Evolutionary conservation across 2,797 vertebrate genomes (phyloP), one percentile per base, ranked within the genome.

Genomic region (Uromys caudimaculatus): DNA sequence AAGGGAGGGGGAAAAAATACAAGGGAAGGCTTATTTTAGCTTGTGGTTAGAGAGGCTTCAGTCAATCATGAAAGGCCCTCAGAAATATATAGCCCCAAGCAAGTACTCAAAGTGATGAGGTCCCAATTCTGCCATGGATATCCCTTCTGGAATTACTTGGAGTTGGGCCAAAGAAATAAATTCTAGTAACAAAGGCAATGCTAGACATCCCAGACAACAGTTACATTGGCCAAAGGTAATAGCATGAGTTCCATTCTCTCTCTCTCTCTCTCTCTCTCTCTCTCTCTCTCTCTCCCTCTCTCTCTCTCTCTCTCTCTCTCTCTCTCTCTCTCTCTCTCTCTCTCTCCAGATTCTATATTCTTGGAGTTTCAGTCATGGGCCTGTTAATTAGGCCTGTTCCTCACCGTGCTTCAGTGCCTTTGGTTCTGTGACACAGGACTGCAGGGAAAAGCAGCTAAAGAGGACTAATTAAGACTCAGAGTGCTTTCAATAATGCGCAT

Each of bases 391-490:
- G 95, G 85, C 94, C 96, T 79, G n/a, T 41, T 93, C 83, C 47
- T 94, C 82, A 54, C 93, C 0, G 47, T 67, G 95, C 96, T 96
- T 75, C 12, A 0, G 17, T 79, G 14, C 97, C 92, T 96, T 89
- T 60, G 93, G 60, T 98, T 95, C 89, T 38, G 11, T 29, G 93
- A 94, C 97, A 81, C 0, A 24, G 94, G 98, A 94, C 97, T 97
- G 87, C 75, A 58, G 95, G 97, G 97, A 98, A 92, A 81, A 97
- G 88, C 96, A 97, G 94, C 96, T 98, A 97, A 98, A 97, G 96
- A 98, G 97, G 97, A 96, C 98, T 98, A 97, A 98, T 98, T 98
- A 98, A 98, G 97, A 98, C 96, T 97, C 81, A 0, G 96, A 98
- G 97, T 97, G 97, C 97, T 91, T 98, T 98, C 98, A 97, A 96